Percentiles rank a stretch among this genome's conserved stretches.
phyloP scores from a whole-genome alignment of 2,113 vertebrate species.

The Circaetus gallicus region DNA sequence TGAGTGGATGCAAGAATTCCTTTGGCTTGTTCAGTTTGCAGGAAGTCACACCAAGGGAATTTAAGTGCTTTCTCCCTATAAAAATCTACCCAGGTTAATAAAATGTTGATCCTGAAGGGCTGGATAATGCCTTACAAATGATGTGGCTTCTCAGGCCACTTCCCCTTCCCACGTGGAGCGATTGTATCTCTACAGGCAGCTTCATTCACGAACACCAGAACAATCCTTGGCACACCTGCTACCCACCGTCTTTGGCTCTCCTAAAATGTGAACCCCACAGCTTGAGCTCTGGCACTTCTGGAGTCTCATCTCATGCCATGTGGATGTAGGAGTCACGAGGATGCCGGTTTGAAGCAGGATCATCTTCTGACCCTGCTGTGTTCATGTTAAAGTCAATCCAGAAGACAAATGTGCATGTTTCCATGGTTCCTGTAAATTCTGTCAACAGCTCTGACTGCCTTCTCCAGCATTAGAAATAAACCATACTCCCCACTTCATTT shows the following conservation, averaged over 20 bases:
- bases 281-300: neutral
- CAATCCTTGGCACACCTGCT: neutral
- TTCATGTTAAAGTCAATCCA: neutral
- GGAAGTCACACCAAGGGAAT: neutral
- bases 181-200: neutral
- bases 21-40: neutral
- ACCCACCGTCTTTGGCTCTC: neutral
- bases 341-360: neutral
- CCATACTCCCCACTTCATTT: neutral
- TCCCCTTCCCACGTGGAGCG: neutral
- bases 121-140: neutral
- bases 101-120: neutral
- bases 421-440: slow-evolving; percentile 17
- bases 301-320: neutral
- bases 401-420: slow-evolving; percentile 12
- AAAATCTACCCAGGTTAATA: neutral
- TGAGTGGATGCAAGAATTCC: neutral
- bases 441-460: neutral
- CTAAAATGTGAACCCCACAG: neutral
- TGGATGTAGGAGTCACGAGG: neutral
- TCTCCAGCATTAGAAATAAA: slow-evolving; percentile 28
- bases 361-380: slow-evolving; percentile 7
- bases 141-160: neutral
- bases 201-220: neutral
- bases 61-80: neutral